Conservation (phyloP, 2,797 vertebrate genomes). For the Lophius americanus region DNA sequence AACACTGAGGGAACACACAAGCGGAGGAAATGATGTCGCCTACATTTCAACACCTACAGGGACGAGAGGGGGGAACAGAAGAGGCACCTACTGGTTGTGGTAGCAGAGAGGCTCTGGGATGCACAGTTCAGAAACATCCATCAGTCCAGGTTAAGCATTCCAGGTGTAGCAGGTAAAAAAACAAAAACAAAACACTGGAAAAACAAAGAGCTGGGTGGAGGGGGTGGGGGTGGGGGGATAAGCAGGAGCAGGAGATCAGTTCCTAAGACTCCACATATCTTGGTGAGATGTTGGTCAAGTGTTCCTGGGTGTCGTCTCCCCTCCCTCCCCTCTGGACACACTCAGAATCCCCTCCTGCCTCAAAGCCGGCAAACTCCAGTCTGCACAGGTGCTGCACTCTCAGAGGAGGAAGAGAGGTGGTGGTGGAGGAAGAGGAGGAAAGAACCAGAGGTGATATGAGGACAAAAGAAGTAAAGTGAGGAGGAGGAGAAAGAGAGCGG, state of each 20-base stretch:
- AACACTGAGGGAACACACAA: no score
- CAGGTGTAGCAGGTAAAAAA: conserved; percentile 69
- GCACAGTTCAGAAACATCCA: conserved; percentile 95
- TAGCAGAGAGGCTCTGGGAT: conserved; percentile 92
- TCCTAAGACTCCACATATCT: conserved; percentile 75
- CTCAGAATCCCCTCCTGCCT: conserved; percentile 52
- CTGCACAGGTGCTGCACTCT: conserved; percentile 68
- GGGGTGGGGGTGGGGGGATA: conserved; percentile 12
- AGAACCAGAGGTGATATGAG: conserved; percentile 17
- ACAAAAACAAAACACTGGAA: conserved; percentile 37
- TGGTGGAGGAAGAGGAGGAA: conserved; percentile 5
- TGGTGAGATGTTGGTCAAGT: conserved; percentile 59
- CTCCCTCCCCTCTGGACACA: conserved; percentile 56
- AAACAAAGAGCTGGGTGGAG: conserved; percentile 46
- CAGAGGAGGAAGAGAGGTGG: conserved; percentile 25
- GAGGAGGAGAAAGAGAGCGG: not conserved
- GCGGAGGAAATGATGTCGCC: no score
- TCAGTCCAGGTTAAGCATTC: conserved; percentile 91
- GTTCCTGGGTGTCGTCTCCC: conserved; percentile 65
- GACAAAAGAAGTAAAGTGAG: conserved; percentile 13
- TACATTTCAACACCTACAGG: not conserved
- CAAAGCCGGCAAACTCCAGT: conserved; percentile 67
- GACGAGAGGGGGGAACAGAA: conserved; percentile 7
- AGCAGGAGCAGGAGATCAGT: conserved; percentile 68
- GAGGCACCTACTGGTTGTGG: conserved; percentile 92